Base-by-base conservation (phyloP, 2,888 invertebrate species). In the Tromatobia lineatoria region DNA sequence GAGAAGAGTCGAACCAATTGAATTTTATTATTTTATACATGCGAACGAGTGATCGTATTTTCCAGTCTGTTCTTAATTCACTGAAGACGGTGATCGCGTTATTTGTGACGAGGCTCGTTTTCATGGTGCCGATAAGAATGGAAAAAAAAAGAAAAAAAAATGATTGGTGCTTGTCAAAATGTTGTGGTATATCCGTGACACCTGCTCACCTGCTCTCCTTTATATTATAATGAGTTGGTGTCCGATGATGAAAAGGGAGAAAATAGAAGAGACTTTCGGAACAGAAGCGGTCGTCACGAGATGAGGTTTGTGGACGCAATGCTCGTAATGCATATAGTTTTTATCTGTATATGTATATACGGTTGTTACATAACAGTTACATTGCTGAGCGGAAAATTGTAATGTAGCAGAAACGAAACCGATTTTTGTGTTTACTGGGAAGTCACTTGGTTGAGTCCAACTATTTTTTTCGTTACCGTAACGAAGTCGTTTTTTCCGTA, bases 21-120 rank as follows among this genome's bases (percentile, higher is more conserved):
- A 85, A 85, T 85, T 81, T 85, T 81, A 84, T 84, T 70, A 81
- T 85, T 75, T 84, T 59, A 69, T 45, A 71, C 78, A 71, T 75
- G 77, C 84, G 59, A 80, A 69, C 67, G 54, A 29, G 61, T 42
- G 67, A 70, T 75, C 70, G 78, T 71, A 59, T 66, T 75, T 81
- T 59, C n/a, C 64, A 61, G 47, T 78, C 81, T 64, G 34, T 77
- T 73, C 61, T 80, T 78, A 42, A 57, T 77, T 81, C 77, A 42
- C 59, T 50, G 69, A 15, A 54, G 57, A 25, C 8, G 18, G 42
- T 61, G 80, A 80, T 83, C 73, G 67, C 20, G 77, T 80, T 83
- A 74, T 34, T 83, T 71, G 76, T 73, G 76, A 80, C 71, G 75
- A 59, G 47, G 47, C 25, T 34, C 34, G 67, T 82, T 18, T 66